These are phyloP conservation scores for Lordiphosa clarofinis DNA, from an alignment of 1,140 invertebrate species.

Conservation along the genomic window DNA sequence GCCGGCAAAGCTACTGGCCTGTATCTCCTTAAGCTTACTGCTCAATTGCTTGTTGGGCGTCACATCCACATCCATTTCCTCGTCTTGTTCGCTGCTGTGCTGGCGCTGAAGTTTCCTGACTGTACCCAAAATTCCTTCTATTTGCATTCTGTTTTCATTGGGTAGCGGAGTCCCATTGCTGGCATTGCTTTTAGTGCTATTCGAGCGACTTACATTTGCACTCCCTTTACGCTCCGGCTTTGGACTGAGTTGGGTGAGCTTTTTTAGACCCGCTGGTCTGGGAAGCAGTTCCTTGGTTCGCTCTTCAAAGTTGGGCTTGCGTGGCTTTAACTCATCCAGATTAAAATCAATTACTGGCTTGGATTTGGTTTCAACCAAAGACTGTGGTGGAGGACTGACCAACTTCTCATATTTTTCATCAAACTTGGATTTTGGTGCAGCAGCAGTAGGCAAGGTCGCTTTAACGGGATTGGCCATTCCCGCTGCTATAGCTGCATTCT, in stretches of 20 bases:
- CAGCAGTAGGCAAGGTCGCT: background rate
- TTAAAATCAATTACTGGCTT: constrained; percentile 63
- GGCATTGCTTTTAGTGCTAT: constrained; percentile 53
- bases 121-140: constrained; percentile 54
- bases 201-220: constrained; percentile 58
- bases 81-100: constrained; percentile 36
- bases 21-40: constrained; percentile 68
- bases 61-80: constrained; percentile 46
- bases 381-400: constrained; percentile 20
- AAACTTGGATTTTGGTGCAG: constrained; percentile 59
- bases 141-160: constrained; percentile 53
- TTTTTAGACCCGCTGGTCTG: constrained; percentile 30
- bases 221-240: constrained; percentile 37
- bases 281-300: constrained; percentile 48
- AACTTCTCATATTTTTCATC: constrained; percentile 65
- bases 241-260: constrained; percentile 28
- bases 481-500: constrained; percentile 64
- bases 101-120: constrained; percentile 52
- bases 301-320: constrained; percentile 64
- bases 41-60: constrained; percentile 42
- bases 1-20: constrained; percentile 69
- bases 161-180: constrained; percentile 28
- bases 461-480: constrained; percentile 29
- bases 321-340: constrained; percentile 56
- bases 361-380: constrained; percentile 26